These are phyloP conservation scores for Gastrophryne carolinensis DNA, from an alignment of 2,797 vertebrate species.

Conservation along the genomic window DNA sequence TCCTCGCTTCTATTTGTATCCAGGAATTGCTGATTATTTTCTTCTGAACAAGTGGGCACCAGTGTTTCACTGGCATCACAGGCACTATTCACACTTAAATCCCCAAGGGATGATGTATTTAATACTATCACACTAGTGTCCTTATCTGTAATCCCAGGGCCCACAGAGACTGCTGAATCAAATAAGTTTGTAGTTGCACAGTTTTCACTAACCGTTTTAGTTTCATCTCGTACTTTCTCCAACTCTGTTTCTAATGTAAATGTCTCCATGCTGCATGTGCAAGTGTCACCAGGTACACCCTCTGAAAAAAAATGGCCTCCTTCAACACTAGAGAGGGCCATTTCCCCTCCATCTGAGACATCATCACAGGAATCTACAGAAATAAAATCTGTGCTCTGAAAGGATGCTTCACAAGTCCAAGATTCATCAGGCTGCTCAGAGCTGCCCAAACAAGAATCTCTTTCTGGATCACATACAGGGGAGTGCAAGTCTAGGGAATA, in stretches of 20 bases:
- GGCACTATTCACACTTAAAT: background rate
- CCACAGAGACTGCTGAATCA: background rate
- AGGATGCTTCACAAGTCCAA: conserved; percentile 4
- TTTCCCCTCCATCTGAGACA: background rate
- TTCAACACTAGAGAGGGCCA: background rate
- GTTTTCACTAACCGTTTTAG: background rate
- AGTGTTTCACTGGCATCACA: background rate
- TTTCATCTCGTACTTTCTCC: background rate
- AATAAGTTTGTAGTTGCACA: background rate
- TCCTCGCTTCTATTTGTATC: background rate
- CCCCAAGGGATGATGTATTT: background rate
- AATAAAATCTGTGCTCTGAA: conserved; percentile 14
- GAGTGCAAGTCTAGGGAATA: background rate
- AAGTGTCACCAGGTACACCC: background rate
- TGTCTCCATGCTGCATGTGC: background rate
- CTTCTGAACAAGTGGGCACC: background rate
- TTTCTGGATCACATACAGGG: conserved; percentile 1
- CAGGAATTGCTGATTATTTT: background rate
- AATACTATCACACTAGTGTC: background rate
- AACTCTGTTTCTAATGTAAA: background rate
- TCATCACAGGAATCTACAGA: background rate
- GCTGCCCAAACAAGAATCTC: conserved; percentile 19
- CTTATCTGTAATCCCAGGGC: background rate
- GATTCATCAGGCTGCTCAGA: conserved; percentile 6
- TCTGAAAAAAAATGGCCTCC: background rate